Evolutionary conservation across 2,113 vertebrate genomes (phyloP).

Genomic region (Zootoca vivipara): DNA sequence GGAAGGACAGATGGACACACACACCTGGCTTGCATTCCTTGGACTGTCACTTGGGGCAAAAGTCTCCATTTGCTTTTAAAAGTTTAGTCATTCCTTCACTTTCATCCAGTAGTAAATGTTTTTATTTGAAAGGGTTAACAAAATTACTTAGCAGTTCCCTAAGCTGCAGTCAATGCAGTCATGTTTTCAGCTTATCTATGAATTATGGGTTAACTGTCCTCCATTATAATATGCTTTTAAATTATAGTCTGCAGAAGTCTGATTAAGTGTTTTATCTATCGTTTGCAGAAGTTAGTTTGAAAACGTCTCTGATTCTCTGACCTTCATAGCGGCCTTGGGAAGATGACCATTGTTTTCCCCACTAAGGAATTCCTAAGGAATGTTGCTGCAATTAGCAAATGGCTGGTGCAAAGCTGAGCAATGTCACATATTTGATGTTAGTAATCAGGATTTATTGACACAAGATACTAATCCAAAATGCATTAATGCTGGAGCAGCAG

Average conservation of each 20-base stretch:
- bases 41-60: slow-evolving; percentile 34
- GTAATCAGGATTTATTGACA: slow-evolving; percentile 29
- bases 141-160: slow-evolving; percentile 39
- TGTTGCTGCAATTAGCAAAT: neutral
- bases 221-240: slow-evolving; percentile 38
- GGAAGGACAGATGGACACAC: neutral
- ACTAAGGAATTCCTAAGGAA: slow-evolving; percentile 3
- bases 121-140: slow-evolving; percentile 46
- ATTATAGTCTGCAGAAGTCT: slow-evolving; percentile 45
- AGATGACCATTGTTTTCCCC: neutral
- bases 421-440: neutral
- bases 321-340: slow-evolving; percentile 4
- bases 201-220: slow-evolving; percentile 32
- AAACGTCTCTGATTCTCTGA: slow-evolving; percentile 19
- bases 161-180: slow-evolving; percentile 51
- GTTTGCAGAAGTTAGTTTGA: neutral
- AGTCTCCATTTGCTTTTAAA: slow-evolving; percentile 31
- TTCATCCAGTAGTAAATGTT: slow-evolving; percentile 48
- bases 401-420: neutral
- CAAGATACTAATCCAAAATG: neutral
- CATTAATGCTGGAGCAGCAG: slow-evolving; percentile 26
- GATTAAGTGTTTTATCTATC: slow-evolving; percentile 24
- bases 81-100: slow-evolving; percentile 6
- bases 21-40: neutral
- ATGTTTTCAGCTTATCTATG: slow-evolving; percentile 50